Conservation (phyloP, 2,888 invertebrate genomes). For the Idaea biselata region DNA sequence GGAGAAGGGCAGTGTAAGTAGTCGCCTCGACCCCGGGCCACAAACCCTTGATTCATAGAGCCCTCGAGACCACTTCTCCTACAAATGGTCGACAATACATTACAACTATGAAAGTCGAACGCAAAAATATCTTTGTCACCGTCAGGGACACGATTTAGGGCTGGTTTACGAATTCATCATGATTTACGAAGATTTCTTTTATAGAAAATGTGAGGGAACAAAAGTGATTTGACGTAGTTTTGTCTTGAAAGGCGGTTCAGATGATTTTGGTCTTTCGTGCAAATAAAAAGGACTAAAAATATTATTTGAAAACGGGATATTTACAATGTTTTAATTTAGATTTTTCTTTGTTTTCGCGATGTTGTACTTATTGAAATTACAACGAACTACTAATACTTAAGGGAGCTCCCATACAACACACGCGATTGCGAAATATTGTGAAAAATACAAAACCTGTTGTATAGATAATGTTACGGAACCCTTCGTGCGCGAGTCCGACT, state of each 20-base stretch:
- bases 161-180: conserved; percentile 13
- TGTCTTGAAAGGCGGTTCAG: neutral
- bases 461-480: too few species aligned
- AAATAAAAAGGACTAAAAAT: neutral
- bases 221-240: neutral
- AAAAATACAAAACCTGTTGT: too few species aligned
- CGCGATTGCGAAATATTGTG: too few species aligned
- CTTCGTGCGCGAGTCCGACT: too few species aligned
- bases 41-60: conserved; percentile 27
- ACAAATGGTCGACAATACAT: conserved; percentile 34
- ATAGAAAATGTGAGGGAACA: neutral
- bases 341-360: too few species aligned
- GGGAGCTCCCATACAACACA: too few species aligned
- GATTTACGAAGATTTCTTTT: conserved; percentile 11
- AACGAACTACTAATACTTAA: too few species aligned
- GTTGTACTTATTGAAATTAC: too few species aligned
- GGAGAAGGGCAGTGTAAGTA: conserved; percentile 5
- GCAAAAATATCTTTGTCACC: conserved; percentile 32
- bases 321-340: too few species aligned
- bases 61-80: conserved; percentile 31
- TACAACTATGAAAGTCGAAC: conserved; percentile 34
- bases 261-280: neutral
- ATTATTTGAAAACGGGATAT: too few species aligned
- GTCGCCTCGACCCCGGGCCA: conserved; percentile 8
- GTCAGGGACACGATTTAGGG: conserved; percentile 26